These are phyloP conservation scores for Apodemia zela DNA, from an alignment of 2,888 invertebrate genomes.

Conservation along the genomic window DNA sequence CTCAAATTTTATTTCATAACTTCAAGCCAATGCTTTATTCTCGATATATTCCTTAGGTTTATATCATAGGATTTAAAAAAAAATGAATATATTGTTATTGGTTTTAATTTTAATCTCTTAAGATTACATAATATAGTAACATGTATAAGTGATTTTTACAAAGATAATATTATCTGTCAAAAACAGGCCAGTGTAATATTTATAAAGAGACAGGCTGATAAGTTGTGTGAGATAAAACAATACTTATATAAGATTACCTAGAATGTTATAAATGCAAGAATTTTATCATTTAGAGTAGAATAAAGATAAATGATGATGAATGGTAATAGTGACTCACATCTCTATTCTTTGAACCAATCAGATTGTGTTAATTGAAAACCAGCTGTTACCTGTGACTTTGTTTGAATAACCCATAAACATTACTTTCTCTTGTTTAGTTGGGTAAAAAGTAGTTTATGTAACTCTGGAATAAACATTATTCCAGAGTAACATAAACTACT, in stretches of 20 bases:
- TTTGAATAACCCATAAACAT: too few species aligned
- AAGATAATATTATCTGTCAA: slow-evolving; percentile 6
- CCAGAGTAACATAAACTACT: too few species aligned
- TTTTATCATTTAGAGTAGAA: not conserved
- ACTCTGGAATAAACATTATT: too few species aligned
- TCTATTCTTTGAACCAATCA: not conserved
- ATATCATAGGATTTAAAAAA: too few species aligned
- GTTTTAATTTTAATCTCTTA: too few species aligned
- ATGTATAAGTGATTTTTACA: not conserved
- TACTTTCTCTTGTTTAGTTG: too few species aligned
- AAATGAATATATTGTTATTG: too few species aligned
- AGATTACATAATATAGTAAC: not conserved
- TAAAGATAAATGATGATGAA: not conserved
- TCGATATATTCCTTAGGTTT: too few species aligned
- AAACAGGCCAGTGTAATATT: not conserved
- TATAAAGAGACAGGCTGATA: slow-evolving; percentile 7
- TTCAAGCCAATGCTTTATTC: too few species aligned
- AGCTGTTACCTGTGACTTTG: too few species aligned
- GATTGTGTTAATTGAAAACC: not conserved
- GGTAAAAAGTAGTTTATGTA: too few species aligned
- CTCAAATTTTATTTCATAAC: too few species aligned
- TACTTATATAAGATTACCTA: slow-evolving; percentile 11
- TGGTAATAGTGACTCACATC: not conserved
- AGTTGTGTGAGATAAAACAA: slow-evolving; percentile 5
- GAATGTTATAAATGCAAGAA: not conserved